A percentile compares a stretch with the other conserved stretches of the same genome.
Evolutionary conservation across 2,113 vertebrate genomes (phyloP).

Genomic region (Hippopotamus amphibius): DNA sequence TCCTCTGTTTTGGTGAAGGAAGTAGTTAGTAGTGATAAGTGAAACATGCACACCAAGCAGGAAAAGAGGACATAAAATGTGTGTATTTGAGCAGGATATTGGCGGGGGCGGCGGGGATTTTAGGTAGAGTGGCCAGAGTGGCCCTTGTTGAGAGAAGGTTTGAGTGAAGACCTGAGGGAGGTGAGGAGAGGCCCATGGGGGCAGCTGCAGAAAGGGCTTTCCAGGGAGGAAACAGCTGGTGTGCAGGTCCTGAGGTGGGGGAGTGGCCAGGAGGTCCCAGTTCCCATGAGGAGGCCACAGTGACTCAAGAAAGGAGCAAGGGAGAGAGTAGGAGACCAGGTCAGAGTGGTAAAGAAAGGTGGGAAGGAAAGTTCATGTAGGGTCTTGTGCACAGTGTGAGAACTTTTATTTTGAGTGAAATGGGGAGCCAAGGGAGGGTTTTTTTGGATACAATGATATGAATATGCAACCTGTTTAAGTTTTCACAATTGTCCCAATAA

Average conservation of each 20-base stretch:
- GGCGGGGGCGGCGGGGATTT: too few relatives aligned
- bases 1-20: not conserved
- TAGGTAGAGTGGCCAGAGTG: not conserved
- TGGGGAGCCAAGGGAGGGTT: not conserved
- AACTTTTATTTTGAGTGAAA: not conserved
- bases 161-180: not conserved
- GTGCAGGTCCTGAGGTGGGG: not conserved
- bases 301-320: not conserved
- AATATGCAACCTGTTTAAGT: not conserved
- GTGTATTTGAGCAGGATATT: not conserved
- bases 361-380: too few relatives aligned
- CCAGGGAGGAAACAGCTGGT: not conserved
- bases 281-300: not conserved
- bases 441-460: not conserved
- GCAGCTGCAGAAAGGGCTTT: not conserved
- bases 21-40: not conserved
- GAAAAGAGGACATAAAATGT: not conserved
- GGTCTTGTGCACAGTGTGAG: not conserved
- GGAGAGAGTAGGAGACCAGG: not conserved
- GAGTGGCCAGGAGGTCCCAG: not conserved
- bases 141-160: not conserved
- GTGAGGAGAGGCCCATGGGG: fast-evolving
- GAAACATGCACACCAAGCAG: not conserved
- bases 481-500: slow-evolving; percentile 21
- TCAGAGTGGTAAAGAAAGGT: not conserved